Evolutionary conservation across 2,797 vertebrate species (phyloP).

Genomic region (Clarias pachynema): DNA sequence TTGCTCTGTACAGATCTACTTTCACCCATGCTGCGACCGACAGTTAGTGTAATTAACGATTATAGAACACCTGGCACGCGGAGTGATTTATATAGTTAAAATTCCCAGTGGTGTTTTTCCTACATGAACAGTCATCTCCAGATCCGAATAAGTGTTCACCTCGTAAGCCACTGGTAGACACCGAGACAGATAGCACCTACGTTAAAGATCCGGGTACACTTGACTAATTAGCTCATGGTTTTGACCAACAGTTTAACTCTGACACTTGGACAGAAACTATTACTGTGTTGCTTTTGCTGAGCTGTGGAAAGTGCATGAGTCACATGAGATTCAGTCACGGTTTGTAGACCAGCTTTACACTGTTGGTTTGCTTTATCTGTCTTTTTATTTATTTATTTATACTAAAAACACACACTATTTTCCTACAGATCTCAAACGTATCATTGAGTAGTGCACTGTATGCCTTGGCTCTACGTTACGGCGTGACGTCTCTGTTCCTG

Average conservation of each 20-base stretch:
- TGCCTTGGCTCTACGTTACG: not conserved
- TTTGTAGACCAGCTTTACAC: not conserved
- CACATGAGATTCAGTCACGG: conserved; percentile 7
- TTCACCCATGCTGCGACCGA: too few relatives aligned
- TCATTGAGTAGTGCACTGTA: conserved; percentile 26
- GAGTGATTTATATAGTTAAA: too few relatives aligned
- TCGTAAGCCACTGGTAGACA: too few relatives aligned
- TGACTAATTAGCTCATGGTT: not conserved
- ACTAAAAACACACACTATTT: not conserved
- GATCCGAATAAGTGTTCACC: not conserved
- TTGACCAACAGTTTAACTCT: not conserved
- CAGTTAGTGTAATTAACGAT: too few relatives aligned
- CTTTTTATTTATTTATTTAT: conserved; percentile 18
- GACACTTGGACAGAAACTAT: not conserved
- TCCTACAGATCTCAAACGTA: not conserved
- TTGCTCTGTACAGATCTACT: too few relatives aligned
- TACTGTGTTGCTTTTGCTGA: not conserved
- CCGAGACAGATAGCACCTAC: too few relatives aligned
- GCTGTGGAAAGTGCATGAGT: conserved; percentile 10
- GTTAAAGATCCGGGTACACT: not conserved
- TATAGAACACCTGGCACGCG: too few relatives aligned
- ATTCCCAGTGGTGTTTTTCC: too few relatives aligned
- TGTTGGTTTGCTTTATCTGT: not conserved
- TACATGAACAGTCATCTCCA: not conserved
- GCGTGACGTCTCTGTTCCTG: not conserved